Evolutionary conservation across 30 jellyfish, hydroid and myxozoan species (phyloP).

Genomic region (Phacellophora camtschatica): DNA sequence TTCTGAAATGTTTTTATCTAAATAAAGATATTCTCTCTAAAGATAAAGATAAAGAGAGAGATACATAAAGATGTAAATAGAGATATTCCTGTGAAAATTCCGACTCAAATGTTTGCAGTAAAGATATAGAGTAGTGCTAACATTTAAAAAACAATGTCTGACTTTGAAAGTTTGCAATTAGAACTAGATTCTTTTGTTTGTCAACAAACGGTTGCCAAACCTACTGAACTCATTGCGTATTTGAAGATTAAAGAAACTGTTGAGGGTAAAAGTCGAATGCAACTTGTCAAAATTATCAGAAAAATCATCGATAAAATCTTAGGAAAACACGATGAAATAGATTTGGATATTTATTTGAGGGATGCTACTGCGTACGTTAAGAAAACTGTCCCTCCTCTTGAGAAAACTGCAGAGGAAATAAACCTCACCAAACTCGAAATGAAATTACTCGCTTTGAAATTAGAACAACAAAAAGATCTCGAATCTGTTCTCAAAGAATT

Average conservation of each 20-base stretch:
- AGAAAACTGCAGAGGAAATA: not conserved
- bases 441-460: not conserved
- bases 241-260: not conserved
- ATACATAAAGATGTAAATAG: not conserved
- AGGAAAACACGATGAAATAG: not conserved
- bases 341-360: not conserved
- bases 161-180: not conserved
- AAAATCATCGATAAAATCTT: not conserved
- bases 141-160: not conserved
- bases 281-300: not conserved
- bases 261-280: not conserved
- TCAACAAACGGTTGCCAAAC: not conserved
- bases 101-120: not conserved
- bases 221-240: not conserved
- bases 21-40: too few species aligned
- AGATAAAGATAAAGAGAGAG: too few species aligned
- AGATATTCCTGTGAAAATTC: not conserved
- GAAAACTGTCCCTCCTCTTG: not conserved
- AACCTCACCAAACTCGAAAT: not conserved
- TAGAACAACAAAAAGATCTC: not conserved
- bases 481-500: constrained; percentile 7
- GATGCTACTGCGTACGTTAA: not conserved
- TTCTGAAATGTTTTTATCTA: too few species aligned
- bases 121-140: not conserved
- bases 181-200: not conserved